These are phyloP conservation scores for Ophion obscuratus DNA, from an alignment of 2,888 invertebrate genomes.

Conservation along the genomic window DNA sequence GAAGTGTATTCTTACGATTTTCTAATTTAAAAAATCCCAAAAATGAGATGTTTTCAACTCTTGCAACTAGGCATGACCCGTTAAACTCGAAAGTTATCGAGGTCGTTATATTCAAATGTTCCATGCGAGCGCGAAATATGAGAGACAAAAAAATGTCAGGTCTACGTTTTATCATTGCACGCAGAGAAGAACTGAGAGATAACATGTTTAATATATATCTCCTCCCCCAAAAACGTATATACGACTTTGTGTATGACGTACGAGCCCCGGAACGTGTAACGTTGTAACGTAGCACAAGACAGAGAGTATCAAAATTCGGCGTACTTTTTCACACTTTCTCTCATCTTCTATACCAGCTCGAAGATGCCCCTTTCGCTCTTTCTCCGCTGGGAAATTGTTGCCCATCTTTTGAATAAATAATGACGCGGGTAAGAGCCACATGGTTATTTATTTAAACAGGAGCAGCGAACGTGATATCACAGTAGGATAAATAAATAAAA, in stretches of 20 bases:
- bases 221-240: background rate
- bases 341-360: background rate
- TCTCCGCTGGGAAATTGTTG: conserved; percentile 27
- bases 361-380: too few relatives aligned
- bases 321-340: background rate
- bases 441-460: background rate
- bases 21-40: too few relatives aligned
- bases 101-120: background rate
- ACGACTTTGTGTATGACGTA: background rate
- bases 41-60: too few relatives aligned
- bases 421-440: conserved; percentile 4
- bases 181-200: too few relatives aligned
- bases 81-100: too few relatives aligned
- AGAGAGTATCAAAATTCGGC: background rate
- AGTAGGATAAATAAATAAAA: background rate
- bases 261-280: background rate
- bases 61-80: too few relatives aligned
- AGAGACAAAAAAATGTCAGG: background rate
- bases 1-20: too few relatives aligned
- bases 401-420: conserved; percentile 32
- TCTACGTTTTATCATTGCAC: background rate
- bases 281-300: background rate
- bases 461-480: background rate
- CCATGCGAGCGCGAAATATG: background rate
- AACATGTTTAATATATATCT: background rate